These are phyloP conservation scores for Proisotoma minuta DNA, from an alignment of 2,888 invertebrate species.

Conservation along the genomic window DNA sequence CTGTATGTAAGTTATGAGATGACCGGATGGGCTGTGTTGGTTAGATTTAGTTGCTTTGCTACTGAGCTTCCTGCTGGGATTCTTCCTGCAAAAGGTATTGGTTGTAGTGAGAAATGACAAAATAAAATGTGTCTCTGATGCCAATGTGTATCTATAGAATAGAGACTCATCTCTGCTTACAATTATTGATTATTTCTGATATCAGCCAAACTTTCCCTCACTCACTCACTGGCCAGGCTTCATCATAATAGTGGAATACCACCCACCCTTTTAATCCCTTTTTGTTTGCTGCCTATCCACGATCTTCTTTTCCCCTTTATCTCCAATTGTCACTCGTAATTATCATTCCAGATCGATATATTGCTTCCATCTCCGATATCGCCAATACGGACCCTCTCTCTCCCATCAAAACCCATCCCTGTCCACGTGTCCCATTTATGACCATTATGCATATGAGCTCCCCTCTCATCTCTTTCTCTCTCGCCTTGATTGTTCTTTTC, in stretches of 20 bases:
- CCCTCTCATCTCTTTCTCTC: constrained; percentile 9
- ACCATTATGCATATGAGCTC: constrained; percentile 15
- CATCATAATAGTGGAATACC: constrained; percentile 11
- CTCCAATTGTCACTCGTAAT: constrained; percentile 48
- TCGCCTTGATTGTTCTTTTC: constrained; percentile 5
- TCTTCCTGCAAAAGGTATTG: neutral
- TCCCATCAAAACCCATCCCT: neutral
- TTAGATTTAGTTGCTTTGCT: no score
- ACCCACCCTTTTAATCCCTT: constrained; percentile 45
- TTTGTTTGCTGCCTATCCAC: constrained; percentile 22
- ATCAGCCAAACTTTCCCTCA: constrained; percentile 19
- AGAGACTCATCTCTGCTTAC: constrained; percentile 46
- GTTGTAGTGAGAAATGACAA: constrained; percentile 39
- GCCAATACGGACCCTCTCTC: constrained; percentile 28
- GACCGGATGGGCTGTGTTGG: no score
- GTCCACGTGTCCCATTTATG: constrained; percentile 10
- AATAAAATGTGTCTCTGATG: constrained; percentile 39
- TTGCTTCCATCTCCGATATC: constrained; percentile 46
- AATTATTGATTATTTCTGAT: constrained; percentile 47
- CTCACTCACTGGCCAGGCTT: neutral
- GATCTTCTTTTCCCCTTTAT: constrained; percentile 37
- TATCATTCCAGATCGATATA: constrained; percentile 47
- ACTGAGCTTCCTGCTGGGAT: no score
- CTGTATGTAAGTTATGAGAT: neutral
- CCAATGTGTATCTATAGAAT: constrained; percentile 19